A percentile compares a stretch with the other conserved stretches of the same genome.
These are phyloP conservation scores for Diabrotica virgifera DNA, from an alignment of 1,140 invertebrate genomes.

Conservation along the genomic window DNA sequence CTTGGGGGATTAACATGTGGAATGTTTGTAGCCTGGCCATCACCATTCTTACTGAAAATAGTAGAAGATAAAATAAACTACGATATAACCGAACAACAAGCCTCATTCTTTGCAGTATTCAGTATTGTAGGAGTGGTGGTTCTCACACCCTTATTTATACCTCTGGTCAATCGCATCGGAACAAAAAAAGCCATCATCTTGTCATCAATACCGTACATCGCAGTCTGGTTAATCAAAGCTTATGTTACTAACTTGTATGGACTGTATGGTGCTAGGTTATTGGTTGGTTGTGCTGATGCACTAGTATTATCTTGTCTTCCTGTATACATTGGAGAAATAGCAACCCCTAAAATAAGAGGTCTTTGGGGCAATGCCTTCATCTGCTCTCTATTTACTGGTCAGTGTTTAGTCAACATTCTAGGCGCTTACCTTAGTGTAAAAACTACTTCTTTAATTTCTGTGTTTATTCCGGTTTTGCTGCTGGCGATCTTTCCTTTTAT, in stretches of 20 bases:
- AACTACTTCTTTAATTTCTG: conserved; percentile 58
- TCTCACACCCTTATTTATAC: conserved; percentile 42
- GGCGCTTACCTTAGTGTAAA: conserved; percentile 61
- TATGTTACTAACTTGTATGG: conserved; percentile 50
- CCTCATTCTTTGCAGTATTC: conserved; percentile 60
- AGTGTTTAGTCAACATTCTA: conserved; percentile 64
- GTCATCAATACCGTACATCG: conserved; percentile 58
- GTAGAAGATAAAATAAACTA: conserved; percentile 39
- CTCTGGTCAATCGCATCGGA: conserved; percentile 50
- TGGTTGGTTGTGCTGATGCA: conserved; percentile 65
- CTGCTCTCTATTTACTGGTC: conserved; percentile 54
- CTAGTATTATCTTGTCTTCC: conserved; percentile 62
- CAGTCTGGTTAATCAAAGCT: conserved; percentile 65
- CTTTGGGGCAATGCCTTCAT: conserved; percentile 35
- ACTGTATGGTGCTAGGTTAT: conserved; percentile 53
- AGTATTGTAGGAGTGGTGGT: conserved; percentile 47
- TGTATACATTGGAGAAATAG: conserved; percentile 67
- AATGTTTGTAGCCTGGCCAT: conserved; percentile 44
- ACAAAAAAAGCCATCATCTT: conserved; percentile 65
- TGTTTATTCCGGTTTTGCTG: conserved; percentile 58
- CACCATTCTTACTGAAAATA: conserved; percentile 38
- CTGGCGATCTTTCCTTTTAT: conserved; percentile 64
- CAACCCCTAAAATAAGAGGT: conserved; percentile 66
- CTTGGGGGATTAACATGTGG: conserved; percentile 33
- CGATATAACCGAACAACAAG: conserved; percentile 55